Conservation (phyloP, 2,797 vertebrate species). For the Tragopan temminckii region DNA sequence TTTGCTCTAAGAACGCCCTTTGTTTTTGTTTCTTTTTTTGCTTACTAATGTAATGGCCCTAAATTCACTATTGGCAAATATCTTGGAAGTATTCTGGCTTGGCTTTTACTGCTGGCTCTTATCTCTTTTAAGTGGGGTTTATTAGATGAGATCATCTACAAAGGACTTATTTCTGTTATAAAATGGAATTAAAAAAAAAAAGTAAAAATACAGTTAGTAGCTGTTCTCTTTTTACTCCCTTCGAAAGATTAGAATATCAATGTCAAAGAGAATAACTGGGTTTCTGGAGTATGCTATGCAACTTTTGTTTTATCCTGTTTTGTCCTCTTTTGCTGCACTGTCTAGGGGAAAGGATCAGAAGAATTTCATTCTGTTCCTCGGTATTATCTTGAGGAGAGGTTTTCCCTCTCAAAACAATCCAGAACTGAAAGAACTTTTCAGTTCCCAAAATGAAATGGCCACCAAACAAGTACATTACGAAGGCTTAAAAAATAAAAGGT, state of each 20-base stretch:
- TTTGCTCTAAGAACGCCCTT: background rate
- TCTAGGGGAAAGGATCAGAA: conserved; percentile 48
- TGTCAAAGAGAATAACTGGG: conserved; percentile 45
- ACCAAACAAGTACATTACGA: background rate
- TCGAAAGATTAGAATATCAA: conserved; percentile 56
- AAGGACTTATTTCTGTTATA: conserved; percentile 58
- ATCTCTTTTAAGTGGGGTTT: conserved; percentile 56
- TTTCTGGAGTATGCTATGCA: conserved; percentile 56
- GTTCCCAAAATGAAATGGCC: conserved; percentile 29
- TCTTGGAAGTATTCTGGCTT: conserved; percentile 41
- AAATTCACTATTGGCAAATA: conserved; percentile 40
- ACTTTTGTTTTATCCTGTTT: conserved; percentile 68
- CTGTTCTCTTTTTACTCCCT: conserved; percentile 51
- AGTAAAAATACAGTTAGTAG: conserved; percentile 66
- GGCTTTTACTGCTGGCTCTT: conserved; percentile 36
- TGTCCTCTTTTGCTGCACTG: conserved; percentile 57
- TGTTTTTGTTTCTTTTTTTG: conserved; percentile 63
- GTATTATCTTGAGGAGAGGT: conserved; percentile 31
- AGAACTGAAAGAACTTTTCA: conserved; percentile 51
- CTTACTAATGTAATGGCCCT: conserved; percentile 39
- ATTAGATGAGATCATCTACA: conserved; percentile 67
- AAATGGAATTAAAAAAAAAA: conserved; percentile 66
- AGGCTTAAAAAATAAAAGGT: conserved; percentile 38
- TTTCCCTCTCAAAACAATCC: conserved; percentile 46
- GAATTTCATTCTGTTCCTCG: conserved; percentile 47